Evolutionary conservation across 2,797 vertebrate genomes (phyloP), one percentile per base, ranked within the genome.

Genomic region (Thamnophis elegans): DNA sequence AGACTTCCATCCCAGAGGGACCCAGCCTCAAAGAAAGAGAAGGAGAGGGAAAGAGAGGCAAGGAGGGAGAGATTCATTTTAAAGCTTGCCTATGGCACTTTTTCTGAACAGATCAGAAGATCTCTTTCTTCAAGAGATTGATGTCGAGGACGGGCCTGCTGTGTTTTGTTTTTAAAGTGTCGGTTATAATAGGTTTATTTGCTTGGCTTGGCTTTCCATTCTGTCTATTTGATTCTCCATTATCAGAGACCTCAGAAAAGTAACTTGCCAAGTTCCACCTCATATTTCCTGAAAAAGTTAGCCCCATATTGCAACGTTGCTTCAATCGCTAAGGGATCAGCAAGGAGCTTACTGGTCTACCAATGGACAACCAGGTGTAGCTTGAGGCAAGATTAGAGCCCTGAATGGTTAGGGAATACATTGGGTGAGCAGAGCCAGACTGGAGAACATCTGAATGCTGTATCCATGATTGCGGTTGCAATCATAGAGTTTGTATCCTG

Each of bases 21-120:
- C 1, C 0, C 62, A 90, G 32, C 13, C 65, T 3, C 25, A 93
- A 10, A 86, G 92, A 89, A 58, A 78, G 10, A 47, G 4, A 13
- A 4, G 36, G 10, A 47, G 42, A 47, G 78, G 22, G 78, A 47
- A 47, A 82, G 78, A 82, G 36, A 47, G 4, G 10, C 42, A 47
- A 12, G 78, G 4, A 82, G 20, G 20, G 20, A 55, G 2, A 18
- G 12, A 28, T 78, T 90, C 92, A 13, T 93, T 95, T 96, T 96
- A 95, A 95, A 93, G 53, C 14, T 62, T 94, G 91, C 42, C 42
- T 68, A 1, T 32, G 16, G 73, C 53, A 51, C n/a, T 85, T 60
- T 54, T 36, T 56, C 42, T 13, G n/a, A 32, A 91, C 26, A 68
- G 85, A 90, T n/a, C 12, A 82, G 78, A 88, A 68, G 16, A 62